phyloP scores from a whole-genome alignment of 2,113 vertebrate species.

The Zosterops japonicus region DNA sequence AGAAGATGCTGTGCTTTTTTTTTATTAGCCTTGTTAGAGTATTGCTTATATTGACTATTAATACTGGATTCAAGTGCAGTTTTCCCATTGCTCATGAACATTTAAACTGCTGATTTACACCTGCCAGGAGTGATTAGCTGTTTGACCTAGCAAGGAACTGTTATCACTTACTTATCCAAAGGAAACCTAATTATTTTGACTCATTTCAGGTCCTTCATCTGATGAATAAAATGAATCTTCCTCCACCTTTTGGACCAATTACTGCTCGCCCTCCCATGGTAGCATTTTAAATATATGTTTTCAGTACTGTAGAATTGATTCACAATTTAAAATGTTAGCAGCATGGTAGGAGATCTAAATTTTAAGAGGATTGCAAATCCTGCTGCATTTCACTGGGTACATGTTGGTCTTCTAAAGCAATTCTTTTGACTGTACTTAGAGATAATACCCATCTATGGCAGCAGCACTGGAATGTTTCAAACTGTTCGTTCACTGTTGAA shows the following conservation, averaged over 20 bases:
- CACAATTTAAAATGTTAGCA: background rate
- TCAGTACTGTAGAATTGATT: background rate
- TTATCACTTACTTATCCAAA: background rate
- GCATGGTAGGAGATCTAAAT: background rate
- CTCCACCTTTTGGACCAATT: conserved; percentile 90
- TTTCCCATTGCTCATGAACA: background rate
- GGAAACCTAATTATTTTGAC: background rate
- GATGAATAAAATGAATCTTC: conserved; percentile 99
- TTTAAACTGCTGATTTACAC: background rate
- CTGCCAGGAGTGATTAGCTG: background rate
- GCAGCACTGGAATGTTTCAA: background rate
- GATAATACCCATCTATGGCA: background rate
- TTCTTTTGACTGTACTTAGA: background rate
- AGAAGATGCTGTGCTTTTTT: background rate
- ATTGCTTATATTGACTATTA: background rate
- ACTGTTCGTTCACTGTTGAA: background rate
- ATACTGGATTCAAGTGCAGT: background rate
- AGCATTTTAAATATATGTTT: conserved; percentile 33
- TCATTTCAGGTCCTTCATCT: conserved; percentile 91
- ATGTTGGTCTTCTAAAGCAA: background rate
- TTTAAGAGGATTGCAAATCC: background rate
- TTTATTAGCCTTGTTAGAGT: background rate
- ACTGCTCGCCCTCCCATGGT: conserved; percentile 90
- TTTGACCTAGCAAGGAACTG: background rate
- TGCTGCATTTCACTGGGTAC: background rate